Conservation (phyloP, 2,888 invertebrate species). For the Sphinx pinastri region DNA sequence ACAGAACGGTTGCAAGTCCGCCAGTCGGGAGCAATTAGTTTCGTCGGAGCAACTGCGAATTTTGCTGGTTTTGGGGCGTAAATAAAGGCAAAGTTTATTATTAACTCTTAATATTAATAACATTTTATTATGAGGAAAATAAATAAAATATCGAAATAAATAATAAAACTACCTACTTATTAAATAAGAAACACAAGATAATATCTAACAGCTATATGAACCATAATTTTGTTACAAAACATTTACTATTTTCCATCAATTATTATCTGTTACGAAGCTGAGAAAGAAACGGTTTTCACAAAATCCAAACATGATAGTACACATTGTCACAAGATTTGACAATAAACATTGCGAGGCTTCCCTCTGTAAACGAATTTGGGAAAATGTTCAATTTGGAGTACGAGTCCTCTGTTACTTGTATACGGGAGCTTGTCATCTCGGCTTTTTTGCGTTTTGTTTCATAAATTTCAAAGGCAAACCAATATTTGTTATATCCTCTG, state of each 20-base stretch:
- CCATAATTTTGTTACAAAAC: not conserved
- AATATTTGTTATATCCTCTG: not conserved
- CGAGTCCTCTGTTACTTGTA: conserved; percentile 7
- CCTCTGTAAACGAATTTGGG: conserved; percentile 24
- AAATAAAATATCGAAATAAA: too few relatives aligned
- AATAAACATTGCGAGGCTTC: conserved; percentile 21
- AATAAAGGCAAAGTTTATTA: too few relatives aligned
- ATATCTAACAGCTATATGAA: not conserved
- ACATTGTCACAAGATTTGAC: conserved; percentile 19
- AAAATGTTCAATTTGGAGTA: conserved; percentile 20
- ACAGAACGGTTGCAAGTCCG: not conserved
- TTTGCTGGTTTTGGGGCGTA: too few relatives aligned
- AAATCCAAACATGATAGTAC: conserved; percentile 12
- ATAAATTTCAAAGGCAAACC: conserved; percentile 3
- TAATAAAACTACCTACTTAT: not conserved
- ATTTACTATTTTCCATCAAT: not conserved
- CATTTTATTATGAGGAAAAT: too few relatives aligned
- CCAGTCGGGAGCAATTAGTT: too few relatives aligned
- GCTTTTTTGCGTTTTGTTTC: not conserved
- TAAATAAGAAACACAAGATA: not conserved
- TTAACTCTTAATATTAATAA: too few relatives aligned
- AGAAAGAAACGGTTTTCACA: not conserved
- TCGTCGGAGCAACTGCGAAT: too few relatives aligned
- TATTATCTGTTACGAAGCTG: not conserved
- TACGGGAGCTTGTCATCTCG: conserved; percentile 1